Base-by-base conservation (phyloP, 2,888 invertebrate genomes). In the Anthophora plumipes region DNA sequence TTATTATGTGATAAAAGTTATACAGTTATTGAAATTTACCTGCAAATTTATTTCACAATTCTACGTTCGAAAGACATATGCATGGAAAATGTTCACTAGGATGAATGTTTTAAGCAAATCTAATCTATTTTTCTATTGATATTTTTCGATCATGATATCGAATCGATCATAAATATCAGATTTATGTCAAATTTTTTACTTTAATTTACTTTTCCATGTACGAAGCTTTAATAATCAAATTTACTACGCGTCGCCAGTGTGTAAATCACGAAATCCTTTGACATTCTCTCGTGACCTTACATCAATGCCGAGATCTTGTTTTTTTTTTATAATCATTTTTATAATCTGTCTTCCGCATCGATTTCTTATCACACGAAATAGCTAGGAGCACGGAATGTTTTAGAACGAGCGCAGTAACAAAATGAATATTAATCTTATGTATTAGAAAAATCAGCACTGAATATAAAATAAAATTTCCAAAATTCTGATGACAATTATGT, bases 201-300 rank as follows among this genome's bases (percentile, higher is more conserved):
- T 71, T 61, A 50, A 37, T 71, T 77, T 37, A 14, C 25, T 78
- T 63, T 39, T 59, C 72, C 31, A 31, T 31, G 31, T 64, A 72
- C 54, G 66, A 61, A 72, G 22, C 46, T 71, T 31, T 66, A 72
- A 82, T 70, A 71, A 61, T 72, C 61, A 76, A 76, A 79, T 73
- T 25, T 48, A 20, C 41, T 37, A 39, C 48, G 22, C 46, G 59
- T n/a, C 76, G 66, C 31, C 74, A 77, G 63, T 59, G 68, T 73
- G 66, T 64, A 67, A 46, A 48, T 25, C 39, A 71, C 66, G 48
- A 75, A 77, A 77, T 84, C 4, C 83, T 85, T 86, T 85, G 86
- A 85, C 84, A 85, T 82, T 88, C 81, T 80, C 75, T 54, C 67
- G n/a, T 55, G 50, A 52, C 75, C 82, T 78, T 67, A 63, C 25